Percentiles rank a stretch among this genome's conserved stretches.
Conservation (phyloP, 2,888 invertebrate species). For the Pinctada fucata region DNA sequence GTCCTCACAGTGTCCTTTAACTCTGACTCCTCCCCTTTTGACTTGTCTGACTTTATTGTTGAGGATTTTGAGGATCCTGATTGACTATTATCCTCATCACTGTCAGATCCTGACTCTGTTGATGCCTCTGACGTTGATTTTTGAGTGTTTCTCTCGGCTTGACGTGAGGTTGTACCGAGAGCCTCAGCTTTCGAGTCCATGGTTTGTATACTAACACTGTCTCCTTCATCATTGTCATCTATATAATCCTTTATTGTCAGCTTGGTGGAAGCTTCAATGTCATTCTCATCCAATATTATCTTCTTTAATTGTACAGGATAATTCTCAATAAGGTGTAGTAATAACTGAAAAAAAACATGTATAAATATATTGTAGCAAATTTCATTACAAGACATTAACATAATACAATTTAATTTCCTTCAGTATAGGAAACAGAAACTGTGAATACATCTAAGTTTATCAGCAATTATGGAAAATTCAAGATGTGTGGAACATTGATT, state of each 20-base stretch:
- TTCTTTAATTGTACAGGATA: constrained; percentile 59
- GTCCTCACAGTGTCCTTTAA: constrained; percentile 27
- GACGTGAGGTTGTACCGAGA: not conserved
- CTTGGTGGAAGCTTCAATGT: constrained; percentile 53
- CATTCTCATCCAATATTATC: constrained; percentile 64
- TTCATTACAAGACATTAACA: too few relatives aligned
- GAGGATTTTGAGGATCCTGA: constrained; percentile 5
- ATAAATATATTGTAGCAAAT: too few relatives aligned
- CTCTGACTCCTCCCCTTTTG: not conserved
- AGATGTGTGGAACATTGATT: not conserved
- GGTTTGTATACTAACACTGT: constrained; percentile 18
- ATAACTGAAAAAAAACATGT: constrained; percentile 54
- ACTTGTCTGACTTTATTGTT: constrained; percentile 9
- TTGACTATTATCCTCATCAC: not conserved
- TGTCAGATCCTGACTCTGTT: not conserved
- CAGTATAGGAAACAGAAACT: too few relatives aligned
- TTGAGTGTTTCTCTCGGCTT: constrained; percentile 2
- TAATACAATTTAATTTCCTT: too few relatives aligned
- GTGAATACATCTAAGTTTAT: not conserved
- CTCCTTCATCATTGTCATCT: constrained; percentile 34
- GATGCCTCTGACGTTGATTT: not conserved
- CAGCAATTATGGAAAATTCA: not conserved
- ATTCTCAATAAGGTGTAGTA: constrained; percentile 66
- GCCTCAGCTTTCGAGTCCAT: constrained; percentile 16
- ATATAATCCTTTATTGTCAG: constrained; percentile 56